Conservation (phyloP, 2,888 invertebrate species). For the Dinocampus coccinellae region DNA sequence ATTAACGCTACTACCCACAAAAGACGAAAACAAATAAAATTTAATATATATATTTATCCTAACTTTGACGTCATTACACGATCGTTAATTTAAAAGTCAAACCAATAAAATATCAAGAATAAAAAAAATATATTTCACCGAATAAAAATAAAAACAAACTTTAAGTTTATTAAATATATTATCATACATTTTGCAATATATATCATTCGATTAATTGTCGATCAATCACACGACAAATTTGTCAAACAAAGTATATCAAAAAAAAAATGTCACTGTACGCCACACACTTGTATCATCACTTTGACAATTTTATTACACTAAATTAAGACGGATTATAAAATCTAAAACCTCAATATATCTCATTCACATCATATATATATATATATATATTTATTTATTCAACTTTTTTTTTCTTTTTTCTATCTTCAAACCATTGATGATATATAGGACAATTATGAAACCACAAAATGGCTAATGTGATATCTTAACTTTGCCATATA, state of each 20-base stretch:
- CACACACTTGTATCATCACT: background rate
- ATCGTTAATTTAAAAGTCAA: background rate
- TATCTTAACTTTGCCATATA: background rate
- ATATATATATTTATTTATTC: too few species aligned
- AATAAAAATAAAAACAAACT: background rate
- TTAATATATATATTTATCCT: background rate
- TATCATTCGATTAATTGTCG: background rate
- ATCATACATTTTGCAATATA: too few species aligned
- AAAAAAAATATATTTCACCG: background rate
- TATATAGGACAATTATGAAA: background rate
- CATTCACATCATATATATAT: too few species aligned
- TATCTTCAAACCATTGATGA: background rate
- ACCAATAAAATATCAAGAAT: background rate
- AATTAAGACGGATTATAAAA: background rate
- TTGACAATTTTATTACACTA: background rate
- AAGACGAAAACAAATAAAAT: background rate
- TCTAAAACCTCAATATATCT: too few species aligned
- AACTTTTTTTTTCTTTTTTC: too few species aligned
- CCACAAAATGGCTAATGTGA: background rate
- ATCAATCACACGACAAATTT: background rate
- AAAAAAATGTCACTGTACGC: too few species aligned
- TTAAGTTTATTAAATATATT: too few species aligned
- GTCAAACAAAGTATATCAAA: background rate
- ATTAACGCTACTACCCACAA: background rate
- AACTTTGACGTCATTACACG: conserved; percentile 10